Evolutionary conservation across 2,888 invertebrate species (phyloP).

Genomic region (Cephus runcator): DNA sequence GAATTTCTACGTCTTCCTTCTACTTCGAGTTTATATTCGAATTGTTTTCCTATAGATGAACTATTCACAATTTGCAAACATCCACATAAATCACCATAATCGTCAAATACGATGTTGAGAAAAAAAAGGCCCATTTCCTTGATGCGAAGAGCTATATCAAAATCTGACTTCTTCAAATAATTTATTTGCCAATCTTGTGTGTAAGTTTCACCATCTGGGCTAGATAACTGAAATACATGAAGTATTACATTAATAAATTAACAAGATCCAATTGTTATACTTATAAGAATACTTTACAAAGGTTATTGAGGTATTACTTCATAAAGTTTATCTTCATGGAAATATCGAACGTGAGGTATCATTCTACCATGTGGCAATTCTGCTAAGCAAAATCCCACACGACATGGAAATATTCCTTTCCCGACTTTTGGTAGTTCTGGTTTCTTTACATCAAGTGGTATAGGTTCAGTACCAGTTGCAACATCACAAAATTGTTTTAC

Average conservation of each 20-base stretch:
- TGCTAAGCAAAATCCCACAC: background rate
- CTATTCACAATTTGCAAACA: background rate
- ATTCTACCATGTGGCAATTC: background rate
- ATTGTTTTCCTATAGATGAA: background rate
- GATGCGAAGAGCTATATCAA: background rate
- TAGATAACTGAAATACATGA: background rate
- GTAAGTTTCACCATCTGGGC: background rate
- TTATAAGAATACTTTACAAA: slow-evolving; percentile 8
- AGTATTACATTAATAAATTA: too few relatives aligned
- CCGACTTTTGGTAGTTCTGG: background rate
- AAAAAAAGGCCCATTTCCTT: background rate
- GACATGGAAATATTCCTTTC: background rate
- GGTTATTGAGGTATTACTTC: slow-evolving; percentile 5
- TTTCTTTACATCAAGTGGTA: background rate
- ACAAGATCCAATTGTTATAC: background rate
- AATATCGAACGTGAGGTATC: background rate
- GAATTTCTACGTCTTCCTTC: background rate
- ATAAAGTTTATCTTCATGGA: background rate
- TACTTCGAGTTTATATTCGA: background rate
- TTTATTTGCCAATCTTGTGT: background rate
- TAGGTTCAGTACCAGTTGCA: too few relatives aligned
- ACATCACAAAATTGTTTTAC: background rate
- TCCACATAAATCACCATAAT: background rate
- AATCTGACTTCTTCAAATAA: background rate
- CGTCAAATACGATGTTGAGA: background rate